Evolutionary conservation across 2,113 vertebrate genomes (phyloP).

Genomic region (Vulpes ferrilata): DNA sequence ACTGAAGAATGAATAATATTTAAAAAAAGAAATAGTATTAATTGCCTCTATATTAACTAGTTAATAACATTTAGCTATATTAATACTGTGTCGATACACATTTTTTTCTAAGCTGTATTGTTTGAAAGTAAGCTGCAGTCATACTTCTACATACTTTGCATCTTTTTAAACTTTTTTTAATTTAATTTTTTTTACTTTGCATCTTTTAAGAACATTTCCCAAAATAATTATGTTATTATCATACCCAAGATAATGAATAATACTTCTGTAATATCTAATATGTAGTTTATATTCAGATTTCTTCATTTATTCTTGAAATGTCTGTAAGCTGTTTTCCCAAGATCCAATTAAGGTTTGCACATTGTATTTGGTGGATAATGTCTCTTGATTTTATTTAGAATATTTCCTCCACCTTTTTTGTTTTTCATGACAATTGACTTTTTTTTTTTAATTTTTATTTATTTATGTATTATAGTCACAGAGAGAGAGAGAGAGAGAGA

Average conservation of each 20-base stretch:
- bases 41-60: neutral
- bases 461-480: too few species aligned
- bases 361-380: neutral
- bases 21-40: neutral
- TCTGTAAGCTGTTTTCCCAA: neutral
- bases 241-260: neutral
- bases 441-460: neutral
- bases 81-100: neutral
- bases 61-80: slow-evolving; percentile 16
- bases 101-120: neutral
- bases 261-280: neutral
- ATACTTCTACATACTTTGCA: neutral
- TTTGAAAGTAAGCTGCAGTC: neutral
- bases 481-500: too few species aligned
- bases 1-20: neutral
- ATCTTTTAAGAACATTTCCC: neutral
- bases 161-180: too few species aligned
- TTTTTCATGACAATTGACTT: neutral
- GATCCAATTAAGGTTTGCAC: neutral
- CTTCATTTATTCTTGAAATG: neutral
- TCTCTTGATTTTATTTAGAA: neutral
- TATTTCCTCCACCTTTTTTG: neutral
- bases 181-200: neutral
- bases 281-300: neutral
- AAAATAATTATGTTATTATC: neutral